Evolutionary conservation across 2,113 vertebrate species (phyloP), one percentile per base, ranked within the genome.

Genomic region (Mystacornis crossleyi): DNA sequence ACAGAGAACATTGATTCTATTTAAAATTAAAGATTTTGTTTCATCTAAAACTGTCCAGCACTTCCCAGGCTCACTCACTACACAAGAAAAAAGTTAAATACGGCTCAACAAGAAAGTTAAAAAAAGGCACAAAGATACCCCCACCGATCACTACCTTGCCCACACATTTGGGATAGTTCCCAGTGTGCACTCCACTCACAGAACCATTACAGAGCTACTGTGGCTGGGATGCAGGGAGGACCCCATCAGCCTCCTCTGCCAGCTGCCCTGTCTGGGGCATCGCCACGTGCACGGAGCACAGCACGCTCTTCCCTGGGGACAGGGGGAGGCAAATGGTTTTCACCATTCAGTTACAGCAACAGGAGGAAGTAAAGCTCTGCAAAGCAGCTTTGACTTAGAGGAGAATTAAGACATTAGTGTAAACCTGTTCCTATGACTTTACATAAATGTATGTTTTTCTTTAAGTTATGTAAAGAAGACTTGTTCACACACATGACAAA

Each of bases 311-410:
- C 29, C 0, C 34, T 48, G 50, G 3, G 1, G 66, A 2, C 1
- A 14, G 45, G 1, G 29, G 54, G 77, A 87, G 69, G 77, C 8
- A 66, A 91, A 81, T n/a, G 14, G 38, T 66, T 96, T 45, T 21
- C 53, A 54, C 62, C 47, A 15, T 21, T 62, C 53, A 47, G 12
- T 25, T 58, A 28, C 47, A 93, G 80, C 75, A 86, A n/a, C 20
- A 84, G 54, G 7, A 48, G 87, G 81, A 87, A 75, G 38, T 13
- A 96, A 96, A 89, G 83, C 93, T 82, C 71, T 58, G 47, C 70
- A 91, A 95, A 93, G 93, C 73, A 74, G 94, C 89, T 96, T 96
- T 85, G 62, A 65, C 85, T 90, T 79, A 88, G 45, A 78, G 50
- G n/a, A 87, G 78, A 94, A 93, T 85, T 90, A 93, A 82, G 66